Base-by-base conservation (phyloP, 2,888 invertebrate species). In the Octodonta nipae region DNA sequence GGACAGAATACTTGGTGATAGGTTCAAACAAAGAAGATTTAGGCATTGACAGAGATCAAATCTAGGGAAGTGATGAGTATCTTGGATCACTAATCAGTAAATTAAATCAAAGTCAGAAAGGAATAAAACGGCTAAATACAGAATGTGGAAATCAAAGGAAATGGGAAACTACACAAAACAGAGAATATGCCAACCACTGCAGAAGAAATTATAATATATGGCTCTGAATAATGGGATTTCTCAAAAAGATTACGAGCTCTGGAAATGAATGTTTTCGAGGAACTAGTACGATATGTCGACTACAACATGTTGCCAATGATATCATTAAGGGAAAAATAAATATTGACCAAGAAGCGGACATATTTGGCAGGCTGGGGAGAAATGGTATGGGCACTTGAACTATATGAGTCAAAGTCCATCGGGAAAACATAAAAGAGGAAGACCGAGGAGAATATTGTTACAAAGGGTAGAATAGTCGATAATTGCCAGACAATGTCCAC, bases 141-240 rank as follows among this genome's bases (percentile, higher is more conserved):
- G 20, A 7, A 20, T 20, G n/a, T 20, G 20, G 20, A 6, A n/a
- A n/a, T 20, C 6, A 7, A 20, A 20, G 20, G 20, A n/a, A 20
- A 20, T 20, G n/a, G n/a, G 20, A n/a, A 20, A n/a, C 20, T 20
- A n/a, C n/a, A 20, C 20, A n/a, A 20, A 20, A 20, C 20, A 7
- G 20, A 7, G 20, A 20, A 20, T 20, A n/a, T 20, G n/a, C 20
- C 20, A 20, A n/a, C n/a, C n/a, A n/a, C n/a, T n/a, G n/a, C n/a
- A n/a, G n/a, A n/a, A n/a, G n/a, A n/a, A 20, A 20, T n/a, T 20
- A 20, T 20, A 20, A n/a, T 20, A 20, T 20, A 20, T 20, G 20
- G 6, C 6, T 20, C 20, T 20, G 7, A 20, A 20, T 7, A 20
- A 20, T n/a, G n/a, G n/a, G n/a, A n/a, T n/a, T 20, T 7, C n/a